These are phyloP conservation scores for Napeogenes sylphis DNA, from an alignment of 2,888 invertebrate genomes.

Conservation along the genomic window DNA sequence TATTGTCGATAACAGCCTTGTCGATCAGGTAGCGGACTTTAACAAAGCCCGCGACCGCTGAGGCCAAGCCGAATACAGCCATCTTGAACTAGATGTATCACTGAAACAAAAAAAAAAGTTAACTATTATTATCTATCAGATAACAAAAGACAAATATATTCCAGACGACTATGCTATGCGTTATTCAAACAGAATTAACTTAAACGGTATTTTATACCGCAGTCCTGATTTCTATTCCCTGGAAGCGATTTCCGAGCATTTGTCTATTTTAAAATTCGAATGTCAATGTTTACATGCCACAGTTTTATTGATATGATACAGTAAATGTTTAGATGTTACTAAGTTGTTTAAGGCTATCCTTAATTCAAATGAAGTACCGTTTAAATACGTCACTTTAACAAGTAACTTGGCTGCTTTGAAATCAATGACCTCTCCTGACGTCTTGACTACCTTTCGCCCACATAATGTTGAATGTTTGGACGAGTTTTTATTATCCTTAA, in stretches of 20 bases:
- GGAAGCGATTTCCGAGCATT: conserved; percentile 12
- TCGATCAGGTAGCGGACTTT: conserved; percentile 93
- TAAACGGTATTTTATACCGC: conserved; percentile 59
- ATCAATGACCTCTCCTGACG: conserved; percentile 66
- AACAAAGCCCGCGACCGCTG: conserved; percentile 92
- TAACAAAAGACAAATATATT: conserved; percentile 36
- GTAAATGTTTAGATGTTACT: conserved; percentile 33
- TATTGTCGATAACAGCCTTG: conserved; percentile 93
- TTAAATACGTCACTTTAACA: conserved; percentile 37
- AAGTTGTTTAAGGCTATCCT: conserved; percentile 26
- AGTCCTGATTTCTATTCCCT: conserved; percentile 38
- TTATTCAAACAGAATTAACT: conserved; percentile 61
- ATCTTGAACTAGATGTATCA: conserved; percentile 65
- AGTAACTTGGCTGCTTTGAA: conserved; percentile 38
- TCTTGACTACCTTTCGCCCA: conserved; percentile 52
- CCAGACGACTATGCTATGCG: conserved; percentile 61
- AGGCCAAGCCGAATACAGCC: conserved; percentile 90
- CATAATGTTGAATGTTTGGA: conserved; percentile 50
- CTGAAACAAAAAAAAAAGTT: conserved; percentile 20
- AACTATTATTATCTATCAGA: conserved; percentile 1
- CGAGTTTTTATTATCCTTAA: conserved; percentile 51
- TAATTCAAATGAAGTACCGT: conserved; percentile 42
- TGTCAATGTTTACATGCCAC: conserved; percentile 36
- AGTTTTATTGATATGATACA: conserved; percentile 42
- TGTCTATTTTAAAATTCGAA: conserved; percentile 27